Percentiles rank a stretch among this genome's conserved stretches.
phyloP scores from a whole-genome alignment of 2,888 invertebrate genomes.

The Lacanobia oleracea region DNA sequence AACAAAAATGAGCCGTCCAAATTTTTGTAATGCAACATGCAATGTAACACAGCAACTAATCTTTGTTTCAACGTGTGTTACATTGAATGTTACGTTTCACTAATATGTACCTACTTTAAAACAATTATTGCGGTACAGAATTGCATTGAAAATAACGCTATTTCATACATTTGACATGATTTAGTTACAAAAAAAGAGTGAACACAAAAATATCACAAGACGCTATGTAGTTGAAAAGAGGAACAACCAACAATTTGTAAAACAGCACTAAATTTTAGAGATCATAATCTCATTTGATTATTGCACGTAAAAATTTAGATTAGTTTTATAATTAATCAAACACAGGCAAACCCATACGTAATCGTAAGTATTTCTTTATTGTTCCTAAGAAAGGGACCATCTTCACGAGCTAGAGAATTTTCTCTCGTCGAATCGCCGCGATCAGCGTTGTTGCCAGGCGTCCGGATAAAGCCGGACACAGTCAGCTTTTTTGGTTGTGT shows the following conservation, averaged over 20 bases:
- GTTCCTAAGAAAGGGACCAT: not conserved
- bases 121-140: not conserved
- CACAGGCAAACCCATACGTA: constrained; percentile 5
- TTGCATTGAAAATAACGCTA: constrained; percentile 3
- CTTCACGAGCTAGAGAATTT: no score
- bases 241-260: constrained; percentile 6
- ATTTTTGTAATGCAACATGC: no score
- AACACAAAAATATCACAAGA: constrained; percentile 60
- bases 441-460: no score
- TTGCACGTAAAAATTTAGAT: constrained; percentile 48
- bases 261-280: constrained; percentile 38
- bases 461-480: no score
- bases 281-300: constrained; percentile 49
- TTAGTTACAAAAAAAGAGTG: constrained; percentile 33
- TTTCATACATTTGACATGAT: constrained; percentile 14
- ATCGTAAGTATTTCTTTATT: constrained; percentile 7
- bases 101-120: not conserved
- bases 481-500: no score
- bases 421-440: no score
- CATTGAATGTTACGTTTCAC: no score
- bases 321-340: constrained; percentile 22
- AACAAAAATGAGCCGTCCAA: no score
- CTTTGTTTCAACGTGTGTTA: no score
- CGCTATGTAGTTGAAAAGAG: constrained; percentile 19
- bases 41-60: no score